These are phyloP conservation scores for Clarias platycephalus DNA, from an alignment of 2,797 vertebrate species.

Conservation along the genomic window DNA sequence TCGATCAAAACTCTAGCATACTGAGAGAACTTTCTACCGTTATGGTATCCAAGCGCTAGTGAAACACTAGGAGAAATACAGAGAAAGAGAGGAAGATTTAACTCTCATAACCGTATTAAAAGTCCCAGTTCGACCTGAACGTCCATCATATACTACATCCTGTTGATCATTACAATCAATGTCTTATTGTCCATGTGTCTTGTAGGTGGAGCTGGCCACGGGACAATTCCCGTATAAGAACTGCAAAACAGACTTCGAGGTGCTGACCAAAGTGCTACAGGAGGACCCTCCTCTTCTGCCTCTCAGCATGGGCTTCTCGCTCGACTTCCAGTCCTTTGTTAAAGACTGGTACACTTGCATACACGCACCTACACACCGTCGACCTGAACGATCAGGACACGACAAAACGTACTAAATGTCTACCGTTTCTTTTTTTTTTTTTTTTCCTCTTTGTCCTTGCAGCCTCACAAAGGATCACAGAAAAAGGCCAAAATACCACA, in stretches of 20 bases:
- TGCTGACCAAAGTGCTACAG: slow-evolving; percentile 96
- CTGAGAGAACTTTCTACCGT: too few relatives aligned
- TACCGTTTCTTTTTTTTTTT: not conserved
- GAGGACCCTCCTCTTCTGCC: slow-evolving; percentile 93
- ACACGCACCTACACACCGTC: not conserved
- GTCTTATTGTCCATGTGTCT: slow-evolving; percentile 6
- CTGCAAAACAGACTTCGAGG: slow-evolving; percentile 97
- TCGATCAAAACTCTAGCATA: too few relatives aligned
- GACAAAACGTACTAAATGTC: not conserved
- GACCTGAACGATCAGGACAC: not conserved
- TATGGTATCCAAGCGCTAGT: too few relatives aligned
- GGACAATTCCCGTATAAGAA: slow-evolving; percentile 96
- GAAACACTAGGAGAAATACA: too few relatives aligned
- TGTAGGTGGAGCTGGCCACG: slow-evolving; percentile 90
- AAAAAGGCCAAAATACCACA: slow-evolving; percentile 99
- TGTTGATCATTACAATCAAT: not conserved
- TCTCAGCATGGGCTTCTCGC: slow-evolving; percentile 89
- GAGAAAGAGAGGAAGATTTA: too few relatives aligned
- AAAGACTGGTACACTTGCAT: slow-evolving; percentile 86
- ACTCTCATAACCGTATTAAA: too few relatives aligned
- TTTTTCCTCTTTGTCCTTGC: slow-evolving; percentile 34
- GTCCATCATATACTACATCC: not conserved
- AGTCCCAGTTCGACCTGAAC: too few relatives aligned
- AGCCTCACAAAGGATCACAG: slow-evolving; percentile 99
- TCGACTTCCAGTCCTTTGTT: slow-evolving; percentile 95